phyloP scores from a whole-genome alignment of 2,797 vertebrate species.

The Poeciliopsis infans region DNA sequence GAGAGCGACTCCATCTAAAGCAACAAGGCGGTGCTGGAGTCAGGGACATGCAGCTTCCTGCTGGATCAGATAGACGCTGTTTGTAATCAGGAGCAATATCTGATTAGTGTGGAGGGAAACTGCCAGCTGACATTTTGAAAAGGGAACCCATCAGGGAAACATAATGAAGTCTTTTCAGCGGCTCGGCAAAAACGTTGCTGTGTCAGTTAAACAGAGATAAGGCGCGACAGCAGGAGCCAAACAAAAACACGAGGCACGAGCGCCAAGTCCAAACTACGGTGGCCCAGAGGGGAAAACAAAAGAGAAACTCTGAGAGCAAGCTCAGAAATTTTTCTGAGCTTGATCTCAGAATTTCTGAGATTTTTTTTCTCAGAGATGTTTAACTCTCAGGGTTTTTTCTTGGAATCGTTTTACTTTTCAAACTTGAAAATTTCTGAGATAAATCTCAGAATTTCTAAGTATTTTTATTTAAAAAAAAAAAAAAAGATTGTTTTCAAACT shows the following conservation, averaged over 20 bases:
- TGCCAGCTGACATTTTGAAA: constrained; percentile 36
- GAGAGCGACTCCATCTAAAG: constrained; percentile 64
- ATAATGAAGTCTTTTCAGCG: constrained; percentile 41
- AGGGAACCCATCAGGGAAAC: constrained; percentile 36
- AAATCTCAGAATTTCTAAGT: no score
- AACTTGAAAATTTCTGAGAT: no score
- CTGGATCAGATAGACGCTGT: not conserved
- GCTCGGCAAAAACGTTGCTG: constrained; percentile 19
- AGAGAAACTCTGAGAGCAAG: no score
- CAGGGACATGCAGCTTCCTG: constrained; percentile 6
- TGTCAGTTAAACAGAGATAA: constrained; percentile 49
- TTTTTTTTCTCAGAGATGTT: no score
- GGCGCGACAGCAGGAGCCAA: constrained; percentile 47
- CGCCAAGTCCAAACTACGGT: constrained; percentile 1
- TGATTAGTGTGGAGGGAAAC: constrained; percentile 22
- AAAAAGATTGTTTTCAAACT: no score
- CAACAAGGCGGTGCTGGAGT: constrained; percentile 43
- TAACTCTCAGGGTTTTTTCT: no score
- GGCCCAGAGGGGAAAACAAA: no score
- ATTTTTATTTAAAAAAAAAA: no score
- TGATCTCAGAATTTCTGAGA: no score
- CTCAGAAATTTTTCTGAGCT: no score
- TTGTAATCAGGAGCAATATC: constrained; percentile 23
- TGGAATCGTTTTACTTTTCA: no score
- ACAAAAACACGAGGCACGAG: constrained; percentile 13